These are phyloP conservation scores for Drosophila takahashii DNA, from an alignment of 1,140 invertebrate species.

Conservation along the genomic window DNA sequence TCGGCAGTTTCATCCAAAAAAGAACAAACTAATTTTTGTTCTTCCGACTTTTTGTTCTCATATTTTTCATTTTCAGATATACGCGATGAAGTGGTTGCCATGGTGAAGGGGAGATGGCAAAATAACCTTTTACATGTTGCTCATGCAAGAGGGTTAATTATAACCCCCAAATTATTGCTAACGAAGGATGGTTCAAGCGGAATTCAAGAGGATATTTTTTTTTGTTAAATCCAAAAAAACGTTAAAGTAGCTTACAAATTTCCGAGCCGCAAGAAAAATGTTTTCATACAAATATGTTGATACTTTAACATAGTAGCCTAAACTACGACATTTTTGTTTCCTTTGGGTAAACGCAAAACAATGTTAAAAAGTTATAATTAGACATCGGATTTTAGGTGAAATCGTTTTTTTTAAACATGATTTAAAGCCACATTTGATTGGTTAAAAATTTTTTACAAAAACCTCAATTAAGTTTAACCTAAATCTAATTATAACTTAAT, in stretches of 20 bases:
- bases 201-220: conserved; percentile 25
- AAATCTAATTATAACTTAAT: too few relatives aligned
- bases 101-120: conserved; percentile 2
- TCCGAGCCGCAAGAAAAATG: not conserved
- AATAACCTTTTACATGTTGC: conserved; percentile 62
- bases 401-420: too few relatives aligned
- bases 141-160: conserved; percentile 78
- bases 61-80: conserved; percentile 27
- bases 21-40: conserved; percentile 67
- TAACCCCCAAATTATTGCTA: conserved; percentile 53
- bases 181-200: conserved; percentile 25
- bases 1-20: conserved; percentile 64
- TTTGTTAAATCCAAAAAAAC: not conserved
- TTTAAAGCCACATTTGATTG: too few relatives aligned
- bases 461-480: too few relatives aligned
- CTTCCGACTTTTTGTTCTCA: conserved; percentile 24
- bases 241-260: conserved; percentile 13
- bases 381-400: too few relatives aligned
- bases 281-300: not conserved
- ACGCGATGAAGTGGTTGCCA: conserved; percentile 43
- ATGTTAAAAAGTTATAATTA: too few relatives aligned
- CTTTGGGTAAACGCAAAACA: too few relatives aligned
- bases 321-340: too few relatives aligned
- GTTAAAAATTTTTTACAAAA: too few relatives aligned
- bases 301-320: too few relatives aligned